Percentiles rank a stretch among this genome's conserved stretches.
phyloP scores from a whole-genome alignment of 2,113 vertebrate species.

The Callospermophilus lateralis region DNA sequence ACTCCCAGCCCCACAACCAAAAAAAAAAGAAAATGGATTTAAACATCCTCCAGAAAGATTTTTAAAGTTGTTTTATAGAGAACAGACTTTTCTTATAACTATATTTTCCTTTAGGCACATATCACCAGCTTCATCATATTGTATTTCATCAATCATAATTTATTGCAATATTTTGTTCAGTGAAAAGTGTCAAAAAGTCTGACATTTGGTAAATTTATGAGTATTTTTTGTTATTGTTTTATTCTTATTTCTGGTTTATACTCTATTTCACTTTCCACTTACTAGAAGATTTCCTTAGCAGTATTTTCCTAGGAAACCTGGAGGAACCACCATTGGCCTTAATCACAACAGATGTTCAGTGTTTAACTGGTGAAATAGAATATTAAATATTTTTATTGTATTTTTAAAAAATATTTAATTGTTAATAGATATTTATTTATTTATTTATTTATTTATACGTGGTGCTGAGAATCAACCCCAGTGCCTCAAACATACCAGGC shows the following conservation, averaged over 20 bases:
- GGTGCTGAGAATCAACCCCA: too few species aligned
- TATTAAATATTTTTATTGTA: not conserved
- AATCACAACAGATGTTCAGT: not conserved
- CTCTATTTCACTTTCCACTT: not conserved
- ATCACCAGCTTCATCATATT: not conserved
- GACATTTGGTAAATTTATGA: constrained; percentile 51
- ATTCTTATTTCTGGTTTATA: not conserved
- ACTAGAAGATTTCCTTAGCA: not conserved
- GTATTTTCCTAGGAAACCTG: not conserved
- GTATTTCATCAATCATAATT: constrained; percentile 33
- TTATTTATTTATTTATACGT: too few species aligned
- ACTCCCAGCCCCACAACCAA: too few species aligned
- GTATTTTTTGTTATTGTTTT: constrained; percentile 44
- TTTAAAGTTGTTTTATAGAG: constrained; percentile 27
- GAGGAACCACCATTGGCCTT: not conserved
- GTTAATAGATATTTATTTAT: too few species aligned
- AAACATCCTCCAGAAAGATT: not conserved
- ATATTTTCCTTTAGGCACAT: constrained; percentile 42
- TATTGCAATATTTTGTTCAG: constrained; percentile 10
- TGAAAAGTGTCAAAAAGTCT: constrained; percentile 50
- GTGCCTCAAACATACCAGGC: too few species aligned
- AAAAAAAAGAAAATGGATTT: not conserved
- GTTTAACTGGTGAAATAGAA: not conserved
- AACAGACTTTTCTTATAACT: constrained; percentile 17
- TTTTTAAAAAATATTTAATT: too few species aligned